Base-by-base conservation (phyloP, 92 coral and sea anemone genomes). In the Anthopleura xanthogrammica region DNA sequence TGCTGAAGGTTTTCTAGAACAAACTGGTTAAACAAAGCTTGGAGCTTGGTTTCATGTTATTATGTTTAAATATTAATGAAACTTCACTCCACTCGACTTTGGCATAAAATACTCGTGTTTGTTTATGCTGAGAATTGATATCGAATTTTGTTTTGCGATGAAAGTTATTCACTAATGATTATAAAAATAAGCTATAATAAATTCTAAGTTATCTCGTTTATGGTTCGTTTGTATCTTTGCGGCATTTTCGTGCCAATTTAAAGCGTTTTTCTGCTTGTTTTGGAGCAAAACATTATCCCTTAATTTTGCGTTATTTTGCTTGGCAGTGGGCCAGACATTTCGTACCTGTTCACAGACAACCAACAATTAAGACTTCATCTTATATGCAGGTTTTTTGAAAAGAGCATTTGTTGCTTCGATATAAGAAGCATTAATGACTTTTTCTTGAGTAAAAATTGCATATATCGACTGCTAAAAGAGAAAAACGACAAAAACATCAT, bases 1-100 rank as follows among this genome's bases (percentile, higher is more conserved):
- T 68, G 74, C 41, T 12, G 5, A 29, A 24, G 42, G 74, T 68
- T 68, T 68, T 46, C 77, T 72, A 22, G 68, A 46, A 83, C 43
- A 75, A 52, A 60, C 64, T 29, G 19, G 39, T 55, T 77, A 50
- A 83, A 39, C 86, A 73, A 83, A 42, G 85, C 86, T 83, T 83
- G 72, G 60, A 42, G 86, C 86, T 83, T 83, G 79, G 79, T 60
- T 83, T 83, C 12, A 73, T 83, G 80, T 83, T 83, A 56, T 83
- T 75, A 60, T 48, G 23, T 55, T 83, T 83, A 83, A 83, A 56
- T 72, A 72, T 83, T 83, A 75, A 83, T 73, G 72, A 17, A 17
- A 20, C 80, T 42, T 83, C 74, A 75, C 74, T 52, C 60, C 74
- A 83, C 75, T 73, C 58, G 41, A 74, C 70, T 46, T 36, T 60